Evolutionary conservation across 2,113 vertebrate species (phyloP).

Genomic region (Gallinago media): DNA sequence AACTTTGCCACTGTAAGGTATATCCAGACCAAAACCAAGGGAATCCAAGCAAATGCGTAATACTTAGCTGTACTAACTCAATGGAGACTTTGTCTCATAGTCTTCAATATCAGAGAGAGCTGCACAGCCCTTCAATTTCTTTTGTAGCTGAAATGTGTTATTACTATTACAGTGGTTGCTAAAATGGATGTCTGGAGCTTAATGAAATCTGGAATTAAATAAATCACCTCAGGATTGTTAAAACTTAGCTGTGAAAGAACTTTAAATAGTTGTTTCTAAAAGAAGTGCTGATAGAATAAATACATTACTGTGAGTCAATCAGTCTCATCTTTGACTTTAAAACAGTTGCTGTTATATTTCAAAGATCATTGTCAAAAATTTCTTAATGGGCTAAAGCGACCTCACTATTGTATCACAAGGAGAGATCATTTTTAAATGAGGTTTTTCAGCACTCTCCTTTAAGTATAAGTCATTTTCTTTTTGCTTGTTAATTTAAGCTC

Average conservation of each 20-base stretch:
- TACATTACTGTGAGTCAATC: not conserved
- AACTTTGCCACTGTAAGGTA: not conserved
- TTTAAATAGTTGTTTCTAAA: slow-evolving; percentile 8
- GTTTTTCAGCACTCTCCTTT: not conserved
- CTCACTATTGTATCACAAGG: not conserved
- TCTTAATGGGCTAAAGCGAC: not conserved
- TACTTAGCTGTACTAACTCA: not conserved
- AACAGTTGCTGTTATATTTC: not conserved
- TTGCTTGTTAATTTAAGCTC: not conserved
- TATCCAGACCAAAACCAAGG: not conserved
- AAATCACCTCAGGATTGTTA: not conserved
- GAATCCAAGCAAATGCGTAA: not conserved
- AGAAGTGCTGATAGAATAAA: not conserved
- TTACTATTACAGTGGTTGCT: not conserved
- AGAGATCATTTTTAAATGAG: not conserved
- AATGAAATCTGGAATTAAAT: slow-evolving; percentile 21
- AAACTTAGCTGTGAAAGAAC: not conserved
- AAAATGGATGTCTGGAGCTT: not conserved
- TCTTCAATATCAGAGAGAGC: not conserved
- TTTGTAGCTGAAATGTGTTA: not conserved
- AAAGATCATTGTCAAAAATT: not conserved
- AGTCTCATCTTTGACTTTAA: not conserved
- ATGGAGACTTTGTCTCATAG: not conserved
- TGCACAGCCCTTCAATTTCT: not conserved
- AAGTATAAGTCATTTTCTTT: not conserved